Evolutionary conservation across 2,888 invertebrate species (phyloP).

Genomic region (Drosophila mayaguana): DNA sequence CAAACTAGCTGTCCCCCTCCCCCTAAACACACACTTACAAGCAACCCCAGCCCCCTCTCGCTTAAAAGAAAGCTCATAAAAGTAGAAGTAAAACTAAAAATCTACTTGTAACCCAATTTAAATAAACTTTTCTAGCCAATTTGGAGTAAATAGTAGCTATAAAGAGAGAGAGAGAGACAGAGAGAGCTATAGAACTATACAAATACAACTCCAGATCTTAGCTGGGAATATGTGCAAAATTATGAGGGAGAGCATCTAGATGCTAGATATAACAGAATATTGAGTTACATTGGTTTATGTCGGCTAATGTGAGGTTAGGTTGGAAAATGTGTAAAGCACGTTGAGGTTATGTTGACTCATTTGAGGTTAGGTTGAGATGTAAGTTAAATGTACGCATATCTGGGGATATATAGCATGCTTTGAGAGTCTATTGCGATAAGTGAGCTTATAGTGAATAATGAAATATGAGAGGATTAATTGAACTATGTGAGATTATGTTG

Average conservation of each 20-base stretch:
- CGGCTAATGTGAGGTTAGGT: too few relatives aligned
- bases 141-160: background rate
- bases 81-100: slow-evolving; percentile 11
- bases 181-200: too few relatives aligned
- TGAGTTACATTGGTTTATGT: too few relatives aligned
- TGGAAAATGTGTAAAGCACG: too few relatives aligned
- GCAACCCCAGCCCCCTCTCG: background rate
- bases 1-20: background rate
- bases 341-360: background rate
- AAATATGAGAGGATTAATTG: background rate
- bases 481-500: too few relatives aligned
- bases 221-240: background rate
- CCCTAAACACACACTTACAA: background rate
- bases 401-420: background rate
- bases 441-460: too few relatives aligned
- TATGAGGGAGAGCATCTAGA: too few relatives aligned
- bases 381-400: background rate
- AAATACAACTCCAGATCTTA: background rate
- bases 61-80: background rate
- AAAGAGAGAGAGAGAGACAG: background rate
- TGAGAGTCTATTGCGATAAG: background rate
- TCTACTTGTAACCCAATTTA: slow-evolving; percentile 6
- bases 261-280: too few relatives aligned
- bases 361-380: background rate
- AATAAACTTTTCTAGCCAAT: background rate